These are phyloP conservation scores for Hermaeophaga mercurialis DNA, from an alignment of 2,888 invertebrate genomes.

Conservation along the genomic window DNA sequence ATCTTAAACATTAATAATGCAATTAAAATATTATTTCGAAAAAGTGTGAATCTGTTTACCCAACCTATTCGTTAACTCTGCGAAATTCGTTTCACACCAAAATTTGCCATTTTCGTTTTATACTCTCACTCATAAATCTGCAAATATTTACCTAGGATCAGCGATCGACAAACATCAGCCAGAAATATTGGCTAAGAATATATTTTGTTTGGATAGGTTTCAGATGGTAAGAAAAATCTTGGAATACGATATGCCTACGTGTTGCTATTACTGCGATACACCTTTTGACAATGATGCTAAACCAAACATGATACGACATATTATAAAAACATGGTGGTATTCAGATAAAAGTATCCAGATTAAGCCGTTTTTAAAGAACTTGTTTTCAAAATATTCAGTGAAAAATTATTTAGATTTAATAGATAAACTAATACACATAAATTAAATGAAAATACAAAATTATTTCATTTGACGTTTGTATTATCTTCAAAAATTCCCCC, in stretches of 20 bases:
- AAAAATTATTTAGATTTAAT: no score
- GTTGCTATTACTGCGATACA: constrained; percentile 8
- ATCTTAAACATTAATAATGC: no score
- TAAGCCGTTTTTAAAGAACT: no score
- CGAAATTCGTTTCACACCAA: constrained; percentile 31
- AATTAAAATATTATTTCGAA: constrained; percentile 1
- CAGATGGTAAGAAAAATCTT: background rate
- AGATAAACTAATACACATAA: no score
- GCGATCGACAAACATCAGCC: constrained; percentile 37
- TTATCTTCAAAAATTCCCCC: no score
- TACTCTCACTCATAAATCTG: constrained; percentile 43
- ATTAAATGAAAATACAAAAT: no score
- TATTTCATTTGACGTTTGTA: no score
- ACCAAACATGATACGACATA: no score
- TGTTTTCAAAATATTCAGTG: no score
- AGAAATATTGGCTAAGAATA: constrained; percentile 33
- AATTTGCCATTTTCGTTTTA: constrained; percentile 22
- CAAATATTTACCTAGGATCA: constrained; percentile 45
- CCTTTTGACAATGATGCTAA: background rate
- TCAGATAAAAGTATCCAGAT: no score
- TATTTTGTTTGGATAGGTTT: constrained; percentile 22
- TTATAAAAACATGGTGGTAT: no score
- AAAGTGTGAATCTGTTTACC: constrained; percentile 10
- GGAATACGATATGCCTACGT: background rate
- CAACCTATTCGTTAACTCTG: constrained; percentile 14